phyloP scores from a whole-genome alignment of 2,888 invertebrate species.

The Thecophora atra region DNA sequence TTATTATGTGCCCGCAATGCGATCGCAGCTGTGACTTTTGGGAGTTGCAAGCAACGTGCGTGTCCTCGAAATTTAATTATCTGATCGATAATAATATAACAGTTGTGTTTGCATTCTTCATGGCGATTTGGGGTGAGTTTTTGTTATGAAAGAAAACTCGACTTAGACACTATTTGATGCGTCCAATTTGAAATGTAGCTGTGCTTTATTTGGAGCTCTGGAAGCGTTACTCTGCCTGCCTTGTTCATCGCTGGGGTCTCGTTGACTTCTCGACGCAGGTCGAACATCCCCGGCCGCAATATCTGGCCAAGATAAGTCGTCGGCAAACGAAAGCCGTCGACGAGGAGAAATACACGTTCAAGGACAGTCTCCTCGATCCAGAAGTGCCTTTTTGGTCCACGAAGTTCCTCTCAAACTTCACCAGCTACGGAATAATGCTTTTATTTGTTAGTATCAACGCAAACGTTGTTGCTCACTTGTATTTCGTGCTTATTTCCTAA shows the following conservation, averaged over 20 bases:
- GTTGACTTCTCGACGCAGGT: conserved; percentile 77
- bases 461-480: not conserved
- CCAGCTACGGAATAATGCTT: conserved; percentile 74
- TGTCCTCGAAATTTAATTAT: conserved; percentile 78
- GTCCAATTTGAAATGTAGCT: conserved; percentile 61
- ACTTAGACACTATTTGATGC: not conserved
- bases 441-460: conserved; percentile 58
- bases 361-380: conserved; percentile 74
- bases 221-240: conserved; percentile 81
- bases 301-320: conserved; percentile 72
- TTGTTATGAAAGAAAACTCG: not conserved
- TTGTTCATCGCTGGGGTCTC: conserved; percentile 86
- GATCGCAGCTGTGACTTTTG: conserved; percentile 80
- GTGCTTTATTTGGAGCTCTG: conserved; percentile 83
- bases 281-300: conserved; percentile 82
- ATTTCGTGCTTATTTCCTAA: too few species aligned
- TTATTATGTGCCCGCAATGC: conserved; percentile 86
- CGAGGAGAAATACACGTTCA: conserved; percentile 67
- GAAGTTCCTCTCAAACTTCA: conserved; percentile 75
- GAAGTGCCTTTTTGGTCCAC: conserved; percentile 81
- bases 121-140: conserved; percentile 79
- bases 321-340: conserved; percentile 66
- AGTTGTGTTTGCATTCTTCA: conserved; percentile 80
- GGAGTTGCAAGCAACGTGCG: conserved; percentile 76
- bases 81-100: conserved; percentile 85